These are phyloP conservation scores for Cromileptes altivelis DNA, from an alignment of 2,113 vertebrate species.

Conservation along the genomic window DNA sequence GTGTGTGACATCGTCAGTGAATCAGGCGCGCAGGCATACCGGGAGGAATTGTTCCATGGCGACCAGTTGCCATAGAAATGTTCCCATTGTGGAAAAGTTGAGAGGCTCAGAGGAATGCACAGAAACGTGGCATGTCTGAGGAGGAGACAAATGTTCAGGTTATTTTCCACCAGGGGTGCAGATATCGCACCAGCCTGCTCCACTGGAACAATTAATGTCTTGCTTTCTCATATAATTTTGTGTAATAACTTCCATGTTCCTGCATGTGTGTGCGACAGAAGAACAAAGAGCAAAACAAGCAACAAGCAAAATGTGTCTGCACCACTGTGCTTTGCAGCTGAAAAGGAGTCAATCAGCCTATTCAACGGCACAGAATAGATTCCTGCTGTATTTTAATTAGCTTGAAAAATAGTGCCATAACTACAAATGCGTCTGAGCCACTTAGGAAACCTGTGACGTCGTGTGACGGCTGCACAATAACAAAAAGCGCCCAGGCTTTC, in stretches of 20 bases:
- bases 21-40: slow-evolving; percentile 86
- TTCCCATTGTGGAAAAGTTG: slow-evolving; percentile 84
- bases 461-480: neutral
- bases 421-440: neutral
- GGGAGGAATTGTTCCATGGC: slow-evolving; percentile 90
- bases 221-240: neutral
- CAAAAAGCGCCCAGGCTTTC: neutral
- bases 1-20: slow-evolving; percentile 84
- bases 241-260: neutral
- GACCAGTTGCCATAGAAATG: slow-evolving; percentile 95
- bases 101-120: neutral
- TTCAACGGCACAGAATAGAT: neutral
- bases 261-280: neutral
- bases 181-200: slow-evolving; percentile 16
- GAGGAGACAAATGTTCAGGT: slow-evolving; percentile 31
- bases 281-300: neutral
- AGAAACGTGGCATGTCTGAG: slow-evolving; percentile 46
- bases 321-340: neutral
- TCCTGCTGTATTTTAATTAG: slow-evolving; percentile 7
- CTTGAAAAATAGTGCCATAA: slow-evolving; percentile 6
- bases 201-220: slow-evolving; percentile 1
- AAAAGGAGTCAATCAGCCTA: slow-evolving; percentile 13
- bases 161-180: slow-evolving; percentile 49
- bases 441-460: neutral
- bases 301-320: neutral